Evolutionary conservation across 2,797 vertebrate genomes (phyloP).

Genomic region (Lateolabrax maculatus): DNA sequence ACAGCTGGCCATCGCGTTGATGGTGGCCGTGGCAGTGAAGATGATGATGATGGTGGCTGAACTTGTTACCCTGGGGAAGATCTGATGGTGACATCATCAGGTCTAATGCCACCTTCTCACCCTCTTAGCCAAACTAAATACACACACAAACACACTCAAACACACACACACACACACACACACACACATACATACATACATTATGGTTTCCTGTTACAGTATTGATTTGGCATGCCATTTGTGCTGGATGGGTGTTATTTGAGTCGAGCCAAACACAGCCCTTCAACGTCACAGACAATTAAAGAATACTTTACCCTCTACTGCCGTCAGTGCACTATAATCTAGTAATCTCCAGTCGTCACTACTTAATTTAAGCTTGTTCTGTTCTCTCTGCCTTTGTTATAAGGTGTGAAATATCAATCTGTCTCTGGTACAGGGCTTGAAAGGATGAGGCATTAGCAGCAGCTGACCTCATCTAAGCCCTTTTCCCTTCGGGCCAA

Average conservation of each 20-base stretch:
- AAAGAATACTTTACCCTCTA: slow-evolving; percentile 44
- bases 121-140: slow-evolving; percentile 66
- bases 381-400: slow-evolving; percentile 46
- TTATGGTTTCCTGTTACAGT: slow-evolving; percentile 80
- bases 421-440: slow-evolving; percentile 9
- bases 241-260: slow-evolving; percentile 75
- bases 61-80: slow-evolving; percentile 46
- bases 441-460: slow-evolving; percentile 26
- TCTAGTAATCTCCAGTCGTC: slow-evolving; percentile 10
- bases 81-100: slow-evolving; percentile 73
- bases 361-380: slow-evolving; percentile 38
- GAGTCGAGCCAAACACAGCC: slow-evolving; percentile 63
- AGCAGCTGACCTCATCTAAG: slow-evolving; percentile 59
- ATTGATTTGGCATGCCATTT: slow-evolving; percentile 77
- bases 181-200: slow-evolving; percentile 54
- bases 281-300: slow-evolving; percentile 33
- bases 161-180: slow-evolving; percentile 7
- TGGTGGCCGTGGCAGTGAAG: slow-evolving; percentile 12
- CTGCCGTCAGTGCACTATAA: slow-evolving; percentile 17
- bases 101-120: slow-evolving; percentile 64
- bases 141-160: slow-evolving; percentile 27
- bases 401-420: slow-evolving; percentile 32
- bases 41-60: slow-evolving; percentile 28
- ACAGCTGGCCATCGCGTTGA: not conserved
- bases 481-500: slow-evolving; percentile 35